Evolutionary conservation across 1,140 invertebrate species (phyloP), one percentile per base, ranked within the genome.

Genomic region (Scylla paramamosain): DNA sequence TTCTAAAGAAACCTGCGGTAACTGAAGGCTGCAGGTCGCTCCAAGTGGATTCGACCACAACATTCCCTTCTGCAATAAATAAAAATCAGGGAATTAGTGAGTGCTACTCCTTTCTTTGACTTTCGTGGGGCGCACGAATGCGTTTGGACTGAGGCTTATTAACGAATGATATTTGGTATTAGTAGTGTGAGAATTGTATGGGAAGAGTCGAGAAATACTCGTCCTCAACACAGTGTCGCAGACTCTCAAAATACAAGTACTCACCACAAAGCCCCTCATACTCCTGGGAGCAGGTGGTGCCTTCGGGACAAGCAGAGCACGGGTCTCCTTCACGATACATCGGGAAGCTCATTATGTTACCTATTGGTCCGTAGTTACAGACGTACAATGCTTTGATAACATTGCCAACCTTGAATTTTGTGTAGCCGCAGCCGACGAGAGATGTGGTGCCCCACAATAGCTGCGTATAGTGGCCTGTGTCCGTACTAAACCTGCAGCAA

Each of bases 401-500:
- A 77, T 96, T 96, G 29, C 96, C 96, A 25, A 96, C 93, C 86
- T 94, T 82, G 91, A 93, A 96, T 46, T 95, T 95, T 16, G 95
- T 95, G 91, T 59, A 95, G 87, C 96, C 96, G 82, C 96, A 96
- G 28, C 96, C 96, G 29, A 96, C 92, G 67, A 77, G 67, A 31
- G 67, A 83, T 0, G 96, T 96, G 45, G 39, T 87, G 20, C 94
- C 95, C 96, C 96, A 96, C 32, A 96, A n/a, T 94, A 96, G 96
- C 96, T 97, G 97, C 0, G 97, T 97, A 96, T 97, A 97, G 95
- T 97, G 97, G 25, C 96, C 96, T 67, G 96, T 94, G 3, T 90
- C 82, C 91, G 91, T n/a, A 12, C 90, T 48, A 52, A 96, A 96
- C 86, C 96, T 96, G 93, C 16, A 67, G 84, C 0, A 20, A 32